Base-by-base conservation (phyloP, 2,888 invertebrate genomes). In the Sclerodermus sp. region DNA sequence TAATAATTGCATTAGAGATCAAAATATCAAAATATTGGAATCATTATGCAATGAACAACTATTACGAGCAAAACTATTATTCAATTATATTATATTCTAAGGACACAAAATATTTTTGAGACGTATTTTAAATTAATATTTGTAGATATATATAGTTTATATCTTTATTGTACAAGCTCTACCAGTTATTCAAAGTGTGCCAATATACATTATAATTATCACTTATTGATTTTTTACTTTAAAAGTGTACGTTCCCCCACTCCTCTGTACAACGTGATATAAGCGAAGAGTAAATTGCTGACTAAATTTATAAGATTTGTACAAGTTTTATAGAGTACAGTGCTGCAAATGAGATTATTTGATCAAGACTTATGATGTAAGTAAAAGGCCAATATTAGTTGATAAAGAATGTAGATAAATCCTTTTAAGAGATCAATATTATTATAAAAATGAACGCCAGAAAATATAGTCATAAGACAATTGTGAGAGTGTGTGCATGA, bases 381-480 rank as follows among this genome's bases (percentile, higher is more conserved):
- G 12, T 16, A 44, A 42, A 17, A 65, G 71, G 70, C 73, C 73
- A 73, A 74, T 73, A 73, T 57, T 76, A 73, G 65, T 57, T 61
- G 59, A 23, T 65, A 70, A 68, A 38, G 49, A 53, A 48, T 74
- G 75, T 77, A 77, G 71, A 76, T 76, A 77, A 34, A n/a, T 8
- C 4, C 34, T n/a, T n/a, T 34, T 13, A 34, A 34, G 34, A 13
- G 13, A 67, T 61, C 45, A 54, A 46, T 62, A 55, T 58, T 49
- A 57, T 51, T 55, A 60, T 42, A 55, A 64, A 60, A 57, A 45
- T 39, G 46, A 42, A 37, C 34, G 30, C 4, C 10, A 15, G 47
- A 46, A 15, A 51, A 47, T 45, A 43, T 48, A 42, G 38, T 39
- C 31, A 53, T 10, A 17, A 47, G 40, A 17, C 10, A 23, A 8